These are phyloP conservation scores for Masticophis lateralis DNA, from an alignment of 2,797 vertebrate species.

Conservation along the genomic window DNA sequence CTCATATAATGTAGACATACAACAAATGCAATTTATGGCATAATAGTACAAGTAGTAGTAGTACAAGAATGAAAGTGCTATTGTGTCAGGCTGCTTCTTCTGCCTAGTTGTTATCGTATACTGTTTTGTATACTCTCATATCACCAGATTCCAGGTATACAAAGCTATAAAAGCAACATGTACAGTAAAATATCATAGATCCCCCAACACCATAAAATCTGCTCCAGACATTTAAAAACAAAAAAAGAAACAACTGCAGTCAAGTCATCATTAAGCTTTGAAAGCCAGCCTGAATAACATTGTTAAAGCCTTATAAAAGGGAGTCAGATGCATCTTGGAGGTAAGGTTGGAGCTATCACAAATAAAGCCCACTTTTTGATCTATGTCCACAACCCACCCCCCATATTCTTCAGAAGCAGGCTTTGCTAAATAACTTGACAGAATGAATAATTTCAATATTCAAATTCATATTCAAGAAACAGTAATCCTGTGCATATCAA, in stretches of 20 bases:
- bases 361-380: not conserved
- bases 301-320: not conserved
- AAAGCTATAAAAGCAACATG: not conserved
- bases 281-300: not conserved
- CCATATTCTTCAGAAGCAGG: not conserved
- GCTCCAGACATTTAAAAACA: not conserved
- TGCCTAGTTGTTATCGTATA: not conserved
- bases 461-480: not conserved
- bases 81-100: not conserved
- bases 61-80: not conserved
- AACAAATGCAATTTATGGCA: not conserved
- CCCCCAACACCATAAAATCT: not conserved
- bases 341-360: not conserved
- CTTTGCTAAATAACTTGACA: not conserved
- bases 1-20: not conserved
- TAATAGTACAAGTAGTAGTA: not conserved
- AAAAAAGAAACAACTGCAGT: not conserved
- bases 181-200: not conserved
- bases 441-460: not conserved
- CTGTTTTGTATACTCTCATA: not conserved
- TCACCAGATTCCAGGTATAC: not conserved
- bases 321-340: not conserved
- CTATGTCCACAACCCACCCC: not conserved
- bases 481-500: not conserved
- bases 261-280: not conserved